phyloP scores from a whole-genome alignment of 1,140 invertebrate species.

The Lepidurus couesii region DNA sequence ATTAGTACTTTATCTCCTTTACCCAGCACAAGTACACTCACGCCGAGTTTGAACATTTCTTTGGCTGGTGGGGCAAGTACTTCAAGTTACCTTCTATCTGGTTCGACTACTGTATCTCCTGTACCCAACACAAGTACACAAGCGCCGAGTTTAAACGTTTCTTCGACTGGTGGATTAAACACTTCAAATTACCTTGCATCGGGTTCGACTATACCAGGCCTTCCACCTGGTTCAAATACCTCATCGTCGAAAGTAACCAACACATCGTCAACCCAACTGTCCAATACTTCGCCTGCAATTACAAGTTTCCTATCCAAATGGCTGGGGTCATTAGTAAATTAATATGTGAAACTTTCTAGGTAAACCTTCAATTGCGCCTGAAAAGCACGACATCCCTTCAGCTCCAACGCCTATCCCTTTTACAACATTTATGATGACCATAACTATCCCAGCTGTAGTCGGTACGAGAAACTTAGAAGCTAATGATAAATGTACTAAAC shows the following conservation, averaged over 20 bases:
- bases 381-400: neutral
- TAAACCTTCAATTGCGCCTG: neutral
- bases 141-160: neutral
- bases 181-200: too few species aligned
- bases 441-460: neutral
- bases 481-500: neutral
- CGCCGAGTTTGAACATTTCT: neutral
- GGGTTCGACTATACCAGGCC: neutral
- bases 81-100: too few species aligned
- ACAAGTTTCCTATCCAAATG: too few species aligned
- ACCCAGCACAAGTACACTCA: neutral
- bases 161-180: neutral
- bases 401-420: neutral
- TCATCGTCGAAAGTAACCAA: too few species aligned
- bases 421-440: neutral
- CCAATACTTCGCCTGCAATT: too few species aligned
- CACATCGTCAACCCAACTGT: too few species aligned
- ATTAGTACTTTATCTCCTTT: neutral
- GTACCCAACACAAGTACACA: neutral
- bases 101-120: neutral
- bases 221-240: too few species aligned
- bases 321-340: too few species aligned
- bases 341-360: neutral
- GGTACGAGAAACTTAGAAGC: neutral
- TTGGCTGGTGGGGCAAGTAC: too few species aligned